Conservation (phyloP, 1,140 invertebrate genomes). For the Drosophila kikkawai region DNA sequence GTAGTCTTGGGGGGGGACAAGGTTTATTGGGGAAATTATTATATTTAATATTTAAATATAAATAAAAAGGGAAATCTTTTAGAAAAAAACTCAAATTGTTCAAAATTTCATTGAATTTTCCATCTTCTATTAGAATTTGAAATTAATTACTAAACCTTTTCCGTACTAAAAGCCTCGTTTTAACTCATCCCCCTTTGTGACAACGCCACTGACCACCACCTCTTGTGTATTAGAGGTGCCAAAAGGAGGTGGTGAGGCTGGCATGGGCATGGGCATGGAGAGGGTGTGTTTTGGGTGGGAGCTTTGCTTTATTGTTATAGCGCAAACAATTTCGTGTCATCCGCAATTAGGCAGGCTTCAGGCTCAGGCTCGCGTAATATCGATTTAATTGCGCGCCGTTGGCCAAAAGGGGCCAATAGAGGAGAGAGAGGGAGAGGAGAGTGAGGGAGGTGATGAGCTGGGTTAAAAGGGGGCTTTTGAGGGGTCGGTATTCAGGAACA, state of each 20-base stretch:
- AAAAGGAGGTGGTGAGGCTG: constrained; percentile 8
- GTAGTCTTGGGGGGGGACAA: not conserved
- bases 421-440: not conserved
- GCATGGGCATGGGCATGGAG: not conserved
- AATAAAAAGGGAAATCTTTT: too few relatives aligned
- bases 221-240: constrained; percentile 26
- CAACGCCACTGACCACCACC: constrained; percentile 19
- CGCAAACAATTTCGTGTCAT: constrained; percentile 81
- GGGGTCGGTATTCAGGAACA: not conserved
- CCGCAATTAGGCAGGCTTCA: constrained; percentile 75
- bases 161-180: not conserved
- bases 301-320: constrained; percentile 78
- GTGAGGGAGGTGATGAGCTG: not conserved
- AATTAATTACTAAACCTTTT: not conserved
- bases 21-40: too few relatives aligned
- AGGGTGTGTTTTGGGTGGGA: constrained; percentile 2
- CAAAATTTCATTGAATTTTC: not conserved
- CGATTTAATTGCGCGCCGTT: constrained; percentile 53
- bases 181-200: not conserved
- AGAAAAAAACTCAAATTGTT: too few relatives aligned
- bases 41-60: too few relatives aligned
- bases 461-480: not conserved
- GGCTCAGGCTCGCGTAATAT: constrained; percentile 58
- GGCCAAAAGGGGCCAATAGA: not conserved
- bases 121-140: too few relatives aligned